Conservation (phyloP, 2,888 invertebrate genomes). For the Neocrepidodera transversa region DNA sequence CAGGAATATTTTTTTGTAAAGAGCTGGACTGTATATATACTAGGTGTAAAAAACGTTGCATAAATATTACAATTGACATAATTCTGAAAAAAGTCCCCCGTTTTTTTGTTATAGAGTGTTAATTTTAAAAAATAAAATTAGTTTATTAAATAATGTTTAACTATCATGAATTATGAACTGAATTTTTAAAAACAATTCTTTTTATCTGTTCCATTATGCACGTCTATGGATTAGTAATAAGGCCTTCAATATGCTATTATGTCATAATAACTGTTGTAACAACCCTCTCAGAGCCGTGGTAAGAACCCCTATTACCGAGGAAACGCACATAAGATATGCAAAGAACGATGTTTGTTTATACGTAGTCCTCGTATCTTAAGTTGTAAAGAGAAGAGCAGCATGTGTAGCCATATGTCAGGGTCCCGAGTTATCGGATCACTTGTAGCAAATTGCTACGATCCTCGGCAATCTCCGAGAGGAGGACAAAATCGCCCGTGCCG, state of each 20-base stretch:
- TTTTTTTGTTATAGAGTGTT: too few relatives aligned
- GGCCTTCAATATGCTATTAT: constrained; percentile 57
- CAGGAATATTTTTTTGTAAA: too few relatives aligned
- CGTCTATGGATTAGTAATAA: constrained; percentile 48
- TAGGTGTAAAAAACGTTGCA: too few relatives aligned
- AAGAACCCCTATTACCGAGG: constrained; percentile 51
- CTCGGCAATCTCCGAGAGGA: constrained; percentile 53
- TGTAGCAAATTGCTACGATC: constrained; percentile 59
- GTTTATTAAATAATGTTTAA: too few relatives aligned
- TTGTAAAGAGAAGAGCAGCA: constrained; percentile 48
- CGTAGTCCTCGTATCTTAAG: constrained; percentile 49
- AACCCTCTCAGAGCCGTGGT: constrained; percentile 50
- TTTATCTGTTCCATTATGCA: too few relatives aligned
- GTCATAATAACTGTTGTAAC: constrained; percentile 56
- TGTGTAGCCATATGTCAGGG: constrained; percentile 60
- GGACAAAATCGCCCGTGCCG: constrained; percentile 35
- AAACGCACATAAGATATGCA: constrained; percentile 59
- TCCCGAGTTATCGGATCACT: constrained; percentile 59
- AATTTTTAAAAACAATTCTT: too few relatives aligned
- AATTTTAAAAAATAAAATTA: too few relatives aligned
- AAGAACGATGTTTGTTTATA: constrained; percentile 61
- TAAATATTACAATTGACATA: too few relatives aligned
- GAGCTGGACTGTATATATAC: too few relatives aligned
- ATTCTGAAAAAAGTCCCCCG: too few relatives aligned
- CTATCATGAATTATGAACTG: too few relatives aligned